Base-by-base conservation (phyloP, 2,888 invertebrate species). In the Zhuqinia jingwanae region DNA sequence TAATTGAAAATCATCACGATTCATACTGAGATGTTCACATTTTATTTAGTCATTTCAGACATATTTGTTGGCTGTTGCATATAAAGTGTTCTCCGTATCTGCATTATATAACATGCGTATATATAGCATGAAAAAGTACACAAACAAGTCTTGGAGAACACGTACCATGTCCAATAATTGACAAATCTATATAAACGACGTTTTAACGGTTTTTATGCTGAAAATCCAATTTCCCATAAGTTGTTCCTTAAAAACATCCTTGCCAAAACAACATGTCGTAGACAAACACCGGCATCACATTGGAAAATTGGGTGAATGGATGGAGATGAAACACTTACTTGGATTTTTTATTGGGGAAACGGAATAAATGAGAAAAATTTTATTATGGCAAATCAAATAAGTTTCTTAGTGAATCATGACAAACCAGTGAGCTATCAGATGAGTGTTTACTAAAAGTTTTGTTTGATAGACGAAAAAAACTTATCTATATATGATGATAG, bases 361-460 rank as follows among this genome's bases (percentile, higher is more conserved):
- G 11, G 45, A 68, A 68, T 45, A 68, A 77, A 77, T 77, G 77
- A 58, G 77, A 58, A 77, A 76, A 42, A 45, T 77, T 77, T 77
- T 77, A 77, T 77, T 77, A 60, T 60, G 42, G 77, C 60, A 60
- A 77, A 77, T 77, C 77, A 77, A 77, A 77, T 77, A 60, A 77
- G 42, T 77, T 77, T 77, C 77, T 58, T 10, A 77, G 77, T 77
- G 77, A 77, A 60, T 77, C 77, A 77, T 77, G 77, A 77, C 77
- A 77, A 76, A 42, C 76, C 36, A 77, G 36, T 77, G 77, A 58
- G 77, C 77, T 75, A 36, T 36, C 75, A 36, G 56, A 36, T n/a
- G n/a, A n/a, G n/a, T 60, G 77, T 56, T 58, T 42, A 45, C 68
- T 22, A 68, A 68, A 77, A 77, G 36, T 77, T 60, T 42, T 42